Evolutionary conservation across 2,113 vertebrate genomes (phyloP).

Genomic region (Prochilodus magdalenae): DNA sequence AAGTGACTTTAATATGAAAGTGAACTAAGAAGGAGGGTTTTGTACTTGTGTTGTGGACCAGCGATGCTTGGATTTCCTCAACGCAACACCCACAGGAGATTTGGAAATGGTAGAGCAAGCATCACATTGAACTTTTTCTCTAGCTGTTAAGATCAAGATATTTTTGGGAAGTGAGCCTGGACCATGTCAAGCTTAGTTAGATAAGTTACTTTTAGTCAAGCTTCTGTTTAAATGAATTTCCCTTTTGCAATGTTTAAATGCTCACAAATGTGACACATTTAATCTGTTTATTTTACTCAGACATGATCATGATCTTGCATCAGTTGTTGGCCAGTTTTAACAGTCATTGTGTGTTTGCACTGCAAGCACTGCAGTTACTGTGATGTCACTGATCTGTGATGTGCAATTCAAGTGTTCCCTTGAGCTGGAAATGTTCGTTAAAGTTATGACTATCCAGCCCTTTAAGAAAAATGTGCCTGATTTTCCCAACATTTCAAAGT

Average conservation of each 20-base stretch:
- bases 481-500: conserved; percentile 16
- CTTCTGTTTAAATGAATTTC: not conserved
- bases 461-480: not conserved
- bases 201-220: no score
- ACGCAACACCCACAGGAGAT: no score
- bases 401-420: not conserved
- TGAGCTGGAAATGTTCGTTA: not conserved
- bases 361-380: not conserved
- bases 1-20: no score
- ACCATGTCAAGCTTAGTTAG: no score
- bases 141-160: no score
- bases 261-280: not conserved
- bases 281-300: not conserved
- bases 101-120: no score
- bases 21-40: no score
- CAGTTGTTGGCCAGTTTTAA: not conserved
- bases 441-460: not conserved
- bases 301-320: not conserved
- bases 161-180: no score
- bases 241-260: not conserved
- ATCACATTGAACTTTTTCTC: no score
- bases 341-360: not conserved
- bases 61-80: no score
- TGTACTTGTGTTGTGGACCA: no score
- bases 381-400: not conserved